Conservation (phyloP, 2,797 vertebrate genomes). For the Typhlichthys subterraneus region DNA sequence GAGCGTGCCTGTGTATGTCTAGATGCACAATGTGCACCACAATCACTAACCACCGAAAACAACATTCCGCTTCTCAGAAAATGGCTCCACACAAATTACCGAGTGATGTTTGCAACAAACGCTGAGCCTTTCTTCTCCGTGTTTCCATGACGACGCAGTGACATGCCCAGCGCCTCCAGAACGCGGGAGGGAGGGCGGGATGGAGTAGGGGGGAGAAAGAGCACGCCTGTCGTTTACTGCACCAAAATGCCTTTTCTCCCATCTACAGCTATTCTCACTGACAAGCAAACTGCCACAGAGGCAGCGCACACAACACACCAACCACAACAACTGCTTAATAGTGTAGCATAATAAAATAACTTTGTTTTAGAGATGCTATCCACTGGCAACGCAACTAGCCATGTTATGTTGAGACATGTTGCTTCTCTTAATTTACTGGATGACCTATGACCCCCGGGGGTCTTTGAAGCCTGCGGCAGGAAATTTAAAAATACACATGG, state of each 20-base stretch:
- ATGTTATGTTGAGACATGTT: too few species aligned
- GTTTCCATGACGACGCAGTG: slow-evolving; percentile 83
- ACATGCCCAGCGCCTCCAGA: slow-evolving; percentile 67
- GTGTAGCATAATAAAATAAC: too few species aligned
- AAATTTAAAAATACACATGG: too few species aligned
- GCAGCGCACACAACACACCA: too few species aligned
- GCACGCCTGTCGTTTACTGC: slow-evolving; percentile 60
- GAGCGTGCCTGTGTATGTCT: too few species aligned
- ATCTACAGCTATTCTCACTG: slow-evolving; percentile 46
- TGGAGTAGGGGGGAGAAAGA: slow-evolving; percentile 23
- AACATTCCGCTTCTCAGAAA: slow-evolving; percentile 68
- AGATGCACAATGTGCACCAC: slow-evolving; percentile 41
- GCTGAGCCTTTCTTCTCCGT: slow-evolving; percentile 73
- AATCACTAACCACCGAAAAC: slow-evolving; percentile 48
- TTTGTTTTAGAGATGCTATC: too few species aligned
- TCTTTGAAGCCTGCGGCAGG: too few species aligned
- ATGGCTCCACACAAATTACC: slow-evolving; percentile 75
- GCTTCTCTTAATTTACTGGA: too few species aligned
- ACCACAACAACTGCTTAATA: too few species aligned
- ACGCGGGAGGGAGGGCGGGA: slow-evolving; percentile 47
- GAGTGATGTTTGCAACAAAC: slow-evolving; percentile 75
- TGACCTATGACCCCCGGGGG: too few species aligned
- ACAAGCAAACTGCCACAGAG: slow-evolving; percentile 13
- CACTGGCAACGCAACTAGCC: too few species aligned
- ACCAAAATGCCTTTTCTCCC: slow-evolving; percentile 62